These are phyloP conservation scores for Epistrophe grossulariae DNA, from an alignment of 2,888 invertebrate genomes.

Conservation along the genomic window DNA sequence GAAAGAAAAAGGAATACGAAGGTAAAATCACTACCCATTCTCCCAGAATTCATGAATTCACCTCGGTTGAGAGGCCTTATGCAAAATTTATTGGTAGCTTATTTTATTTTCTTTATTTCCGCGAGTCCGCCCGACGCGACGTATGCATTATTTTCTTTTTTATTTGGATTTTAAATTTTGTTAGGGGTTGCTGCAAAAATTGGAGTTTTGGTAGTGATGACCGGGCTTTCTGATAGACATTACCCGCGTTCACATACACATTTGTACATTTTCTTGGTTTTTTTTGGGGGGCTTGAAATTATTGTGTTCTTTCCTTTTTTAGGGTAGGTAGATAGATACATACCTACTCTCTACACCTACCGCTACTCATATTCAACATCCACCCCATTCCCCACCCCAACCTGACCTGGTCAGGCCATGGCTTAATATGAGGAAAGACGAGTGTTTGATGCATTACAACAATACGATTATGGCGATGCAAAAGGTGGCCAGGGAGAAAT, in stretches of 20 bases:
- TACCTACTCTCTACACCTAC: conserved; percentile 35
- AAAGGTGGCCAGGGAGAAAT: conserved; percentile 40
- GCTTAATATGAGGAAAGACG: conserved; percentile 40
- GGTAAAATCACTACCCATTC: conserved; percentile 65
- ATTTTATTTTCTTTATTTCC: conserved; percentile 72
- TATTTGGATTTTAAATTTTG: conserved; percentile 54
- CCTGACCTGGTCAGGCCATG: not conserved
- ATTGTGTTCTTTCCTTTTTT: conserved; percentile 59
- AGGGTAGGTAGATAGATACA: conserved; percentile 29
- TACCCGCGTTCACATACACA: conserved; percentile 43
- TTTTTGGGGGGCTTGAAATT: conserved; percentile 52
- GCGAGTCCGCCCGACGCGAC: conserved; percentile 41
- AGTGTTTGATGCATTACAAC: conserved; percentile 72
- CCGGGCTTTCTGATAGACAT: conserved; percentile 54
- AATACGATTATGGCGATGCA: conserved; percentile 68
- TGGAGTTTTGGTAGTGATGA: conserved; percentile 63
- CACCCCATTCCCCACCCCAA: not conserved
- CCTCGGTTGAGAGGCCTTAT: conserved; percentile 43
- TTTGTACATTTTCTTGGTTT: conserved; percentile 58
- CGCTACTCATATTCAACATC: not conserved
- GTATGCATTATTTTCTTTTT: conserved; percentile 61
- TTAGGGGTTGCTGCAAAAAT: conserved; percentile 69
- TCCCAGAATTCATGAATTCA: conserved; percentile 2
- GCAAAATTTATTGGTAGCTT: conserved; percentile 74
- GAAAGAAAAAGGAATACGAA: conserved; percentile 69